These are phyloP conservation scores for Eupithecia exiguata DNA, from an alignment of 2,888 invertebrate genomes.

Conservation along the genomic window DNA sequence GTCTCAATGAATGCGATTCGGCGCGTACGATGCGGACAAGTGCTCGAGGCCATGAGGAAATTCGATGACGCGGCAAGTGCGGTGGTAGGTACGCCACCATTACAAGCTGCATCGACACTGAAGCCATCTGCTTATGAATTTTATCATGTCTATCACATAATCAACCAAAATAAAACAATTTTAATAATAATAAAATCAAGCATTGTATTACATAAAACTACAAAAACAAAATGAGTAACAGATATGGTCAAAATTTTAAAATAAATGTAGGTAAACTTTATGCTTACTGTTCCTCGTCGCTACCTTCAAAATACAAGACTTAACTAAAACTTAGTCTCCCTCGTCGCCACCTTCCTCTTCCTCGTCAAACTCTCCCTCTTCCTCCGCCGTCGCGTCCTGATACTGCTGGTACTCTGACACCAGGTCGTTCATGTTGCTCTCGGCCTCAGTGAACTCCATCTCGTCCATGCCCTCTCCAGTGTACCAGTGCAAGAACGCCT, in stretches of 20 bases:
- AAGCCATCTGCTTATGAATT: too few species aligned
- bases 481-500: slow-evolving; percentile 93
- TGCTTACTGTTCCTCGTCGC: slow-evolving; percentile 4
- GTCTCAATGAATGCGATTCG: too few species aligned
- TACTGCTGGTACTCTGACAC: slow-evolving; percentile 91
- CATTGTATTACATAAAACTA: not conserved
- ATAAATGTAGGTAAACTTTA: not conserved
- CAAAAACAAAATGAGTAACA: not conserved
- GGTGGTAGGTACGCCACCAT: too few species aligned
- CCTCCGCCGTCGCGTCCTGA: slow-evolving; percentile 85
- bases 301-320: slow-evolving; percentile 55
- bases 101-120: too few species aligned
- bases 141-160: too few species aligned
- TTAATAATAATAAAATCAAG: not conserved
- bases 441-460: slow-evolving; percentile 98
- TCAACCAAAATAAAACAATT: not conserved
- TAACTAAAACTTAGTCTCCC: slow-evolving; percentile 73
- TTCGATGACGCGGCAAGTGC: too few species aligned
- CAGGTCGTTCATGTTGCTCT: slow-evolving; percentile 97
- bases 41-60: too few species aligned
- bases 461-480: slow-evolving; percentile 96
- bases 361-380: slow-evolving; percentile 83
- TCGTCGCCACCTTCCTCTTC: slow-evolving; percentile 85
- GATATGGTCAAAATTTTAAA: not conserved
- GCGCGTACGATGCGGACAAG: too few species aligned